phyloP scores from a whole-genome alignment of 1,140 invertebrate species.

The Tetraneura akinire region DNA sequence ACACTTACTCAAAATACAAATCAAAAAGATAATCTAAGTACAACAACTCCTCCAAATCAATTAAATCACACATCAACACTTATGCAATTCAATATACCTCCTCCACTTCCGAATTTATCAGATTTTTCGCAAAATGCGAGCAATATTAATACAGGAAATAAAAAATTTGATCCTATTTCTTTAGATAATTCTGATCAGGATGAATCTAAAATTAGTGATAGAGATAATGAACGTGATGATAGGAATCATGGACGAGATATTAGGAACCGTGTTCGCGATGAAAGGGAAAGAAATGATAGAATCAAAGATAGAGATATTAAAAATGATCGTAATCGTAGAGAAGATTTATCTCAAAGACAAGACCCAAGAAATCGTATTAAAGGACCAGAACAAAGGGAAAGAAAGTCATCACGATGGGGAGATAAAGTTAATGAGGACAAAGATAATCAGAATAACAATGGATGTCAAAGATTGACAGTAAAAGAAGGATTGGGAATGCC shows the following conservation, averaged over 20 bases:
- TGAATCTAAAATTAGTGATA: constrained; percentile 52
- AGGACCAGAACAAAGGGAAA: constrained; percentile 54
- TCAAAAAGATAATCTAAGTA: constrained; percentile 49
- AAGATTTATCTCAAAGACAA: constrained; percentile 29
- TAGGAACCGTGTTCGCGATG: constrained; percentile 55
- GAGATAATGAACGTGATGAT: constrained; percentile 51
- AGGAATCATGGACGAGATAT: constrained; percentile 54
- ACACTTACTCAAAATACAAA: constrained; percentile 50
- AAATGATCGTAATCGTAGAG: constrained; percentile 54
- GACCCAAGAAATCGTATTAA: constrained; percentile 53
- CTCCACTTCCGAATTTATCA: constrained; percentile 44
- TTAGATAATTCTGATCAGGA: constrained; percentile 11
- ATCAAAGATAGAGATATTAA: constrained; percentile 59
- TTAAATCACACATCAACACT: constrained; percentile 48
- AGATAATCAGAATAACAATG: constrained; percentile 60
- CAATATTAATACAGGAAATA: constrained; percentile 14
- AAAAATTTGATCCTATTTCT: constrained; percentile 23
- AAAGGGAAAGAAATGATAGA: constrained; percentile 55
- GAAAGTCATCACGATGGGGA: constrained; percentile 53
- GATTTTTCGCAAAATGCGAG: constrained; percentile 31
- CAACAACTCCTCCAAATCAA: constrained; percentile 39
- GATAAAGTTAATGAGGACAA: constrained; percentile 56
- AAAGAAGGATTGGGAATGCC: constrained; percentile 46
- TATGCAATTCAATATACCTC: constrained; percentile 52
- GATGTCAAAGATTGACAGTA: constrained; percentile 41